Percentiles rank a stretch among this genome's conserved stretches.
Evolutionary conservation across 2,888 invertebrate species (phyloP).

Genomic region (Sarcophaga carnaria): DNA sequence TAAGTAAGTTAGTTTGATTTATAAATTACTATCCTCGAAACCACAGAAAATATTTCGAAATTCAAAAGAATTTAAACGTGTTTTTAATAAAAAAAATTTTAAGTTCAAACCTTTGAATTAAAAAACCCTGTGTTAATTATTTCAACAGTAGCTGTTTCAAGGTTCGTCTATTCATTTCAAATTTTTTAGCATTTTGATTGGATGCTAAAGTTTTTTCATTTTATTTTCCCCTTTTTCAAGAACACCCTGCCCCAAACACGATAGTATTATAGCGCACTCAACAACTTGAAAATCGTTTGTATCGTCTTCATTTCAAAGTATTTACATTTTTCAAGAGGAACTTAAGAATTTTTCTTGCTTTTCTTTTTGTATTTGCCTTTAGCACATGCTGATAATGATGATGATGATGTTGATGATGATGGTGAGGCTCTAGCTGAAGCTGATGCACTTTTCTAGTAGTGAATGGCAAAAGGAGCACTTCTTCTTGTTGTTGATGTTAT

Average conservation of each 20-base stretch:
- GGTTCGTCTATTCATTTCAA: neutral
- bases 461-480: constrained; percentile 53
- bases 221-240: neutral
- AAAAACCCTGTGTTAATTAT: neutral
- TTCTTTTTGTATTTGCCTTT: constrained; percentile 1
- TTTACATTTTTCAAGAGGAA: constrained; percentile 25
- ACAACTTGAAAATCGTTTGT: constrained; percentile 32
- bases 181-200: constrained; percentile 2
- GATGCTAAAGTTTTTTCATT: constrained; percentile 47
- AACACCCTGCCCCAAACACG: neutral
- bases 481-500: constrained; percentile 37
- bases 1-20: too few relatives aligned
- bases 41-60: neutral
- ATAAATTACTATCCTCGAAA: too few relatives aligned
- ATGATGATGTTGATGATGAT: neutral
- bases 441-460: constrained; percentile 62
- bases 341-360: constrained; percentile 34
- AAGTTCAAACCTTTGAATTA: too few relatives aligned
- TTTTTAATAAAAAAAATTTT: neutral
- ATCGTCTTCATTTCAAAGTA: constrained; percentile 29
- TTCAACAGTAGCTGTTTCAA: neutral
- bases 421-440: neutral
- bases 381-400: constrained; percentile 43
- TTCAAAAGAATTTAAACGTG: neutral
- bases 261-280: neutral